phyloP scores from a whole-genome alignment of 2,797 vertebrate species.

The Xenopus petersii region DNA sequence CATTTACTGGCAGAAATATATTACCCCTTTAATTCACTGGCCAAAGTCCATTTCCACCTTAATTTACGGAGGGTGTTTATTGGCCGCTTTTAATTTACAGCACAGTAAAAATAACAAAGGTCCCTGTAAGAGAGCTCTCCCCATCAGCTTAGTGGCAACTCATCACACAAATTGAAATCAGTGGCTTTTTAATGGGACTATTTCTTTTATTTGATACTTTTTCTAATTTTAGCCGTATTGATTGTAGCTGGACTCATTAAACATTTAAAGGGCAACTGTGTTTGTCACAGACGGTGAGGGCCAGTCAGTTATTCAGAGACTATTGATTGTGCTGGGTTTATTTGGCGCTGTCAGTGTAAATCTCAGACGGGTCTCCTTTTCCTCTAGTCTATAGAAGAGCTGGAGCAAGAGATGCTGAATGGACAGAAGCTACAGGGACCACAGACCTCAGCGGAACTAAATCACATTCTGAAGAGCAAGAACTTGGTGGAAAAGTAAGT shows the following conservation, averaged over 20 bases:
- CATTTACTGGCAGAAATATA: no score
- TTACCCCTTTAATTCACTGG: no score
- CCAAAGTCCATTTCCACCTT: no score
- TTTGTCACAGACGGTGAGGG: background rate
- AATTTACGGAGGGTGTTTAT: no score
- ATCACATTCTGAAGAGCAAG: conserved; percentile 83
- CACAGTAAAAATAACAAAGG: no score
- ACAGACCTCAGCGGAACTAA: conserved; percentile 83
- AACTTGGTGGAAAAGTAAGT: conserved; percentile 85
- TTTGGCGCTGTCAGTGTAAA: background rate
- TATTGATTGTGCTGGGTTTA: background rate
- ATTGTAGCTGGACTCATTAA: background rate
- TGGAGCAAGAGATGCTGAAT: conserved; percentile 93
- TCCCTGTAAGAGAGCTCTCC: no score
- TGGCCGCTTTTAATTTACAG: no score
- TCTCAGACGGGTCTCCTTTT: background rate
- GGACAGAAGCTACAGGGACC: conserved; percentile 97
- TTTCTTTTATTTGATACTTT: background rate
- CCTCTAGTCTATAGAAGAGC: conserved; percentile 83
- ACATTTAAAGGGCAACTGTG: background rate
- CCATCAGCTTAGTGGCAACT: background rate
- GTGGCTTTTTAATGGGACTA: background rate
- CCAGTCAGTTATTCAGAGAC: background rate
- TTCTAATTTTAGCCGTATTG: background rate
- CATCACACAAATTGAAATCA: background rate